phyloP scores from a whole-genome alignment of 2,888 invertebrate species.

The Agrotis puta region DNA sequence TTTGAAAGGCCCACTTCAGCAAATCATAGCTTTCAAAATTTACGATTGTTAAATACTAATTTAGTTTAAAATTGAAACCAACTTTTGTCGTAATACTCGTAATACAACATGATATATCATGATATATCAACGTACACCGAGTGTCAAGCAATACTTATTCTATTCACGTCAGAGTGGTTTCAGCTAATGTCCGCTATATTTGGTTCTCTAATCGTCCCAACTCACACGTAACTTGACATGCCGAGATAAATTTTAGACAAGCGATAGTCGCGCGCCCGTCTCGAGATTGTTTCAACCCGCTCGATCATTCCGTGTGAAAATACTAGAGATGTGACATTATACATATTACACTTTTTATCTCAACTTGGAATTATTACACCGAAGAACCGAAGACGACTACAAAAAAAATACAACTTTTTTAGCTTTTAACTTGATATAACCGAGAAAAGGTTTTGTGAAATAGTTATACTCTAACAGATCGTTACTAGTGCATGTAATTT shows the following conservation, averaged over 20 bases:
- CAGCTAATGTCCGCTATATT: constrained; percentile 57
- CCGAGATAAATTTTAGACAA: constrained; percentile 75
- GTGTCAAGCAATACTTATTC: constrained; percentile 47
- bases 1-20: no score
- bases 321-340: constrained; percentile 55
- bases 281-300: constrained; percentile 53
- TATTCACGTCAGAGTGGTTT: constrained; percentile 46
- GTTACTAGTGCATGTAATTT: constrained; percentile 58
- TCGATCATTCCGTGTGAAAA: constrained; percentile 67
- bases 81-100: constrained; percentile 12
- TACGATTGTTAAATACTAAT: constrained; percentile 8
- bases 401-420: constrained; percentile 45
- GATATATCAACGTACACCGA: constrained; percentile 43
- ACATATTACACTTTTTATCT: constrained; percentile 58
- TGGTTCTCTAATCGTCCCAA: constrained; percentile 57
- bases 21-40: constrained; percentile 5
- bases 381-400: constrained; percentile 19
- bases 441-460: constrained; percentile 35
- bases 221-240: constrained; percentile 69
- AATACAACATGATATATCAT: constrained; percentile 43
- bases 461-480: constrained; percentile 56
- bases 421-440: constrained; percentile 34
- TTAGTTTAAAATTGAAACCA: constrained; percentile 2
- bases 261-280: constrained; percentile 66
- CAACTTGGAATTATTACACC: constrained; percentile 37